Conservation (phyloP, 2,888 invertebrate species). For the Melinaea menophilus region DNA sequence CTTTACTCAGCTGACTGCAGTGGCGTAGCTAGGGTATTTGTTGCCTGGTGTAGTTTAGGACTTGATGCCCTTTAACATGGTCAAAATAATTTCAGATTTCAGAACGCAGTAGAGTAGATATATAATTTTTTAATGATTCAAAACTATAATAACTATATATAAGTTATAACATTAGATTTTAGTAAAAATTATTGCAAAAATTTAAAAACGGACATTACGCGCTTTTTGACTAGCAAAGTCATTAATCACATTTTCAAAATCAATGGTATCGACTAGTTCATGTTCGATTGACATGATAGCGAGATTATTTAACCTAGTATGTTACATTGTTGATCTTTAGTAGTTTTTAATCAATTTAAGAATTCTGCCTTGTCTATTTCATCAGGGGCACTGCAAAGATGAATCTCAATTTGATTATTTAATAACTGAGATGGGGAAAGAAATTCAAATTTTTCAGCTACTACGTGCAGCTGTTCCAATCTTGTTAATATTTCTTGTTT, state of each 20-base stretch:
- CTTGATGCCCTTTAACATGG: no score
- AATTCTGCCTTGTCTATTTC: conserved; percentile 3
- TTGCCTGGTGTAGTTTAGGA: no score
- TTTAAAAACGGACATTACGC: not conserved
- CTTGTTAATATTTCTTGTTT: not conserved
- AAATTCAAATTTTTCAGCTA: not conserved
- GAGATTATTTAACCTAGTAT: conserved; percentile 26
- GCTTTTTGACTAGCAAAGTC: conserved; percentile 4
- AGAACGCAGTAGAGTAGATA: no score
- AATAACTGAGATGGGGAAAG: conserved; percentile 8
- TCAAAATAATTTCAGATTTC: no score
- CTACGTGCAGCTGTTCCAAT: conserved; percentile 1
- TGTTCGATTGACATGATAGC: conserved; percentile 22
- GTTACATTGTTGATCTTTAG: conserved; percentile 25
- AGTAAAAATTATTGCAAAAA: no score
- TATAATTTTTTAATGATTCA: no score
- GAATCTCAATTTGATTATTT: not conserved
- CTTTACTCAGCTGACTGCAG: no score
- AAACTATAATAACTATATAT: no score
- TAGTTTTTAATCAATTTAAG: conserved; percentile 28
- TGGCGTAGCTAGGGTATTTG: no score
- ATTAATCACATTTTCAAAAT: conserved; percentile 4
- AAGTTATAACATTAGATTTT: no score
- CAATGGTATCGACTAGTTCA: conserved; percentile 5
- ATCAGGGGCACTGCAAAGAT: not conserved